Evolutionary conservation across 2,888 invertebrate genomes (phyloP), one percentile per base, ranked within the genome.

Genomic region (Mythimna lalbum): DNA sequence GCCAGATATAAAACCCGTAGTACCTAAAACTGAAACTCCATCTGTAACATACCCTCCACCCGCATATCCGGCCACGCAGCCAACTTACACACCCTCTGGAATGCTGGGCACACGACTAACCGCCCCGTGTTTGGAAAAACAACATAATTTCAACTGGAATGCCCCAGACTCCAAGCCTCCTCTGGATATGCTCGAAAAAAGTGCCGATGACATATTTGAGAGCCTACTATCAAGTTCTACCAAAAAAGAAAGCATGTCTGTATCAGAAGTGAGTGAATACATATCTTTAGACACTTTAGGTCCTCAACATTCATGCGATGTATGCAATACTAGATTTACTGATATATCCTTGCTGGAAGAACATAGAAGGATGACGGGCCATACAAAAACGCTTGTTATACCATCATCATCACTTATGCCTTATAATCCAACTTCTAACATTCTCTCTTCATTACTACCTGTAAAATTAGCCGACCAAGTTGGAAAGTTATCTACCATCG

Each of bases 211-310:
- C 62, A 94, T 96, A 36, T 96, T 96, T 76, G 94, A 94, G 81
- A 96, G 95, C 71, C 87, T 96, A 4, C 82, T 96, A n/a, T 94
- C 94, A 1, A 90, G 89, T 55, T 84, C 93, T 0, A 90, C 93
- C 1, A 96, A 94, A 80, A 95, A 95, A 78, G 94, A 95, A 80
- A 90, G 88, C 83, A 90, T 65, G 71, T 90, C 90, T 33, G 47
- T 95, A 74, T 91, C 94, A 19, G 93, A 95, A 74, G 91, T 93
- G 0, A 97, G 96, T 73, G 97, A 97, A 91, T 97, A 97, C 83
- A 97, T 97, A 78, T 97, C 97, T 0, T 90, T 97, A 75, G 97
- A 97, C 73, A 96, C 96, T 39, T 90, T 97, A 80, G 97, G 97
- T 1, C 96, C 97, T 1, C 96, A 97, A 65, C 96, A 95, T 73